Conservation (phyloP, 2,888 invertebrate genomes). For the Erpobdella octoculata region DNA sequence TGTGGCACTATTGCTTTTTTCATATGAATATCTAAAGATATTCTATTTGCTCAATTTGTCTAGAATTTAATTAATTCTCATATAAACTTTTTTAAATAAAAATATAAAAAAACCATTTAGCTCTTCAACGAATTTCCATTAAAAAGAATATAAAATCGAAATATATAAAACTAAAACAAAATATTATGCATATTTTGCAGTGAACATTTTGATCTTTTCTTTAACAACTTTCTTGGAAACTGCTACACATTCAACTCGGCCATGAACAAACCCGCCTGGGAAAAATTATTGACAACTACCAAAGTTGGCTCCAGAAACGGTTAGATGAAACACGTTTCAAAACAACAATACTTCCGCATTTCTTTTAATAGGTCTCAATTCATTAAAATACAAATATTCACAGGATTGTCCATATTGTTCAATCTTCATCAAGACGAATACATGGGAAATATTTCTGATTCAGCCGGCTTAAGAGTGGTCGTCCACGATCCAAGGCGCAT, state of each 20-base stretch:
- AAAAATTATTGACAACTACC: neutral
- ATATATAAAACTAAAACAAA: too few species aligned
- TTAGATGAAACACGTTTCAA: too few species aligned
- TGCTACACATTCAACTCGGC: slow-evolving; percentile 34
- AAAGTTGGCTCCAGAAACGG: slow-evolving; percentile 27
- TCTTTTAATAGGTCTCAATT: neutral
- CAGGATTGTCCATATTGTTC: slow-evolving; percentile 33
- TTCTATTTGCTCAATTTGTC: too few species aligned
- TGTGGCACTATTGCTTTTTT: too few species aligned
- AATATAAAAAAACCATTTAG: too few species aligned
- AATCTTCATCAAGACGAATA: slow-evolving; percentile 36
- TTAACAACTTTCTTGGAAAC: slow-evolving; percentile 30
- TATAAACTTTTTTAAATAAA: too few species aligned
- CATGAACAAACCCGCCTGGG: neutral
- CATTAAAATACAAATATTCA: neutral
- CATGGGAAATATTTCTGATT: slow-evolving; percentile 29
- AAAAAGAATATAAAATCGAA: too few species aligned
- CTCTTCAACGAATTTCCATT: too few species aligned
- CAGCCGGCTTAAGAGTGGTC: slow-evolving; percentile 34
- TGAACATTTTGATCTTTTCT: slow-evolving; percentile 30
- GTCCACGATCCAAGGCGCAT: slow-evolving; percentile 32
- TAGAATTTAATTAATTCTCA: too few species aligned
- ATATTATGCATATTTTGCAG: too few species aligned
- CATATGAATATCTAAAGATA: too few species aligned
- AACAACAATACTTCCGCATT: neutral